phyloP scores from a whole-genome alignment of 2,113 vertebrate genomes.

The Scatophagus argus region DNA sequence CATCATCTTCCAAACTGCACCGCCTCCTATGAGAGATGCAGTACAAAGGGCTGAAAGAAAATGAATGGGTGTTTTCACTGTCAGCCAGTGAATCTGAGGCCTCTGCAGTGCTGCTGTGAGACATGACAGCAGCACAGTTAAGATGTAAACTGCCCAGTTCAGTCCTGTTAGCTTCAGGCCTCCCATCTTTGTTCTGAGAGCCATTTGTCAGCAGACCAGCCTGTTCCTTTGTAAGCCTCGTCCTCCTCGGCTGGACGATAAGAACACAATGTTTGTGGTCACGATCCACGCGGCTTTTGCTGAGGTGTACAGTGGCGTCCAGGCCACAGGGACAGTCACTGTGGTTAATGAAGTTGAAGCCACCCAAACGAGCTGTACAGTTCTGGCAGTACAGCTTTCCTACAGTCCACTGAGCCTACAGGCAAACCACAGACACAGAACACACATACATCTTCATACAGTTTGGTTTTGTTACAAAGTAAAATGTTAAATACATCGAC shows the following conservation, averaged over 20 bases:
- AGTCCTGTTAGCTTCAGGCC: background rate
- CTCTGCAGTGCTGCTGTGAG: background rate
- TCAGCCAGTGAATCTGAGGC: background rate
- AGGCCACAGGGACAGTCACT: constrained; percentile 87
- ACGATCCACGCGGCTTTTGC: constrained; percentile 86
- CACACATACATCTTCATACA: background rate
- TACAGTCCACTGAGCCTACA: constrained; percentile 89
- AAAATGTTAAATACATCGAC: background rate
- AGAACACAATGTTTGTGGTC: constrained; percentile 68
- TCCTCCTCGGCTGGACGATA: constrained; percentile 76
- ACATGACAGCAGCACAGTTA: constrained; percentile 16
- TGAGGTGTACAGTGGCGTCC: constrained; percentile 84
- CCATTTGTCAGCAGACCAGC: background rate
- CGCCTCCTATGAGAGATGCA: constrained; percentile 45
- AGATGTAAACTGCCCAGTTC: constrained; percentile 12
- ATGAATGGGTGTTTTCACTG: background rate
- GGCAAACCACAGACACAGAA: constrained; percentile 16
- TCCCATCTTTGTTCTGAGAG: background rate
- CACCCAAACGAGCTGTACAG: constrained; percentile 88
- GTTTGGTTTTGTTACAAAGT: background rate
- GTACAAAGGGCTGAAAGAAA: constrained; percentile 44
- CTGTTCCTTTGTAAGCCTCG: constrained; percentile 26
- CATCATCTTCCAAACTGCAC: constrained; percentile 21
- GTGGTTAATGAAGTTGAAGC: constrained; percentile 88
- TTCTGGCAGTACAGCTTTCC: constrained; percentile 90